Evolutionary conservation across 2,113 vertebrate genomes (phyloP).

Genomic region (Oenanthe oenanthe): DNA sequence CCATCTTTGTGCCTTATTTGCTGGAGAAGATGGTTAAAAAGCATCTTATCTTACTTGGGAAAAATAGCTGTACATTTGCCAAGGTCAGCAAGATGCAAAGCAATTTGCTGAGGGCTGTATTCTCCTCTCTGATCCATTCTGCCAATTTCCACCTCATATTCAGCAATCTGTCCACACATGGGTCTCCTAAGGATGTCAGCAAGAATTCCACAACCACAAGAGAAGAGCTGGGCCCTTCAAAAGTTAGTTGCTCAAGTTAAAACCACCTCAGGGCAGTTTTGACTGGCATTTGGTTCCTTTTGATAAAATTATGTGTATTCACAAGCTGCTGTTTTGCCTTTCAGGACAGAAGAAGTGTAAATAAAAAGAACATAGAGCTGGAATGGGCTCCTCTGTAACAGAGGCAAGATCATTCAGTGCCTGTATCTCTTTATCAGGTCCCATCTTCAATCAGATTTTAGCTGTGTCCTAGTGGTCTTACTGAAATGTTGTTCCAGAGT

Average conservation of each 20-base stretch:
- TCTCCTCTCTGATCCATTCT: conserved; percentile 53
- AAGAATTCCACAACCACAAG: conserved; percentile 50
- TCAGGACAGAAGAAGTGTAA: not conserved
- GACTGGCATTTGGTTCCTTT: not conserved
- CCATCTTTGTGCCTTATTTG: conserved; percentile 12
- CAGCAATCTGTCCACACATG: conserved; percentile 39
- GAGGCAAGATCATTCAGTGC: not conserved
- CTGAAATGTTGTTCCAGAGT: not conserved
- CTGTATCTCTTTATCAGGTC: not conserved
- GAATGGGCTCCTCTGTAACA: not conserved
- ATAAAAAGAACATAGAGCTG: not conserved
- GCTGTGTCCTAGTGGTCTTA: not conserved
- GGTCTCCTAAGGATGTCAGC: conserved; percentile 50
- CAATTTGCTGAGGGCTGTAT: conserved; percentile 34
- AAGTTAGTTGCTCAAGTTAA: conserved; percentile 24
- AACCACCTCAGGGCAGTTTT: not conserved
- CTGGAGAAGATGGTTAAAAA: conserved; percentile 23
- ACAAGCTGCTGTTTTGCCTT: conserved; percentile 6
- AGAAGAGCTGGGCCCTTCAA: conserved; percentile 34
- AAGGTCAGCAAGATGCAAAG: conserved; percentile 54
- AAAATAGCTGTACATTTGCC: conserved; percentile 17
- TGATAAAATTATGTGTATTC: not conserved
- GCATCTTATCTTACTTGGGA: conserved; percentile 1
- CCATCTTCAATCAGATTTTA: not conserved
- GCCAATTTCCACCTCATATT: conserved; percentile 43